Evolutionary conservation across 2,113 vertebrate species (phyloP).

Genomic region (Dromas ardeola): DNA sequence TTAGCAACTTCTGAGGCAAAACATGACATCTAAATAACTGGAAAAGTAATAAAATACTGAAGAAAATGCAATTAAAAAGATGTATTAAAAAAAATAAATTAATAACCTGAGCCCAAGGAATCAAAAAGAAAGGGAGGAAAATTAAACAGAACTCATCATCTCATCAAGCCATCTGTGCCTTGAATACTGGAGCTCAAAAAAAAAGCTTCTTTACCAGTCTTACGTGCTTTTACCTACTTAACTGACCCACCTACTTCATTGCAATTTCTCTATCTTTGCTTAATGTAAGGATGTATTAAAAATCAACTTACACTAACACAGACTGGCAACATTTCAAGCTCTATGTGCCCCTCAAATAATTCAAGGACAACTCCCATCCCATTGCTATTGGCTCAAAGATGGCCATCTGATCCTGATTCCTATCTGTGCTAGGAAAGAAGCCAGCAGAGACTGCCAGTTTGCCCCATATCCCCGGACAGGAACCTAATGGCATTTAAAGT

Average conservation of each 20-base stretch:
- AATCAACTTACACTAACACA: not conserved
- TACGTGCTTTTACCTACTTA: not conserved
- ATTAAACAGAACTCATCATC: not conserved
- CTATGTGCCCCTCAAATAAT: not conserved
- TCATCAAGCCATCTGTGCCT: not conserved
- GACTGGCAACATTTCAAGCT: not conserved
- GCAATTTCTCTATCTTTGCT: not conserved
- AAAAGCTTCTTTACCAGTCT: not conserved
- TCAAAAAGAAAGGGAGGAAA: not conserved
- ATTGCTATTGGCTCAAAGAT: not conserved
- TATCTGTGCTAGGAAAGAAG: not conserved
- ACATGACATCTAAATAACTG: not conserved
- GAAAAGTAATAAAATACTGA: not conserved
- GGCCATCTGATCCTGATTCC: not conserved
- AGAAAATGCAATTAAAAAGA: not conserved
- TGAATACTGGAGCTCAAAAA: not conserved
- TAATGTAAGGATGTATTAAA: not conserved
- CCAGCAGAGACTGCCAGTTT: not conserved
- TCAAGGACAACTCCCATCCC: not conserved
- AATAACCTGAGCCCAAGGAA: not conserved
- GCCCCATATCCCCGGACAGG: not conserved
- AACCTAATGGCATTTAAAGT: not conserved
- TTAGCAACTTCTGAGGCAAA: not conserved
- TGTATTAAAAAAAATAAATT: not conserved
- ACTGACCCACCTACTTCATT: not conserved